phyloP scores from a whole-genome alignment of 92 coral and sea anemone species.

The Zoanthus sociatus region DNA sequence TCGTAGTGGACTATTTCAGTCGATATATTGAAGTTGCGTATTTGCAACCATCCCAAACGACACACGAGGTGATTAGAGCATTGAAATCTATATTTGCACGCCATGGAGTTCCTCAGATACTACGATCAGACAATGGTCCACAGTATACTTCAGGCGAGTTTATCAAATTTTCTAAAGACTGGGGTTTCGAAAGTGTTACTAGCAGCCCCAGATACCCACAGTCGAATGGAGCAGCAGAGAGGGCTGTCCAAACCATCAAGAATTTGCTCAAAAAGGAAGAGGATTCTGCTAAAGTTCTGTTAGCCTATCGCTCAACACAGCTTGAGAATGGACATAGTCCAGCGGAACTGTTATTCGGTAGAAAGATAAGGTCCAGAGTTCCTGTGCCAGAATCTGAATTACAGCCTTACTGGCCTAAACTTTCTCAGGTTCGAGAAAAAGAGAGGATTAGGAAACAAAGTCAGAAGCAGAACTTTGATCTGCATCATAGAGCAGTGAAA shows the following conservation, averaged over 20 bases:
- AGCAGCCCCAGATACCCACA: constrained; percentile 19
- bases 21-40: constrained; percentile 38
- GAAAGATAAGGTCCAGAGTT: constrained; percentile 31
- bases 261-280: constrained; percentile 35
- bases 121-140: constrained; percentile 45
- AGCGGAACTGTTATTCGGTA: not conserved
- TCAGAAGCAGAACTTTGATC: constrained; percentile 20
- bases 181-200: not conserved
- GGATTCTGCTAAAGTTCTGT: constrained; percentile 10
- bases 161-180: constrained; percentile 28
- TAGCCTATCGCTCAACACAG: not conserved
- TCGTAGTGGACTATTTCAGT: constrained; percentile 38
- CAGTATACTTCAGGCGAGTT: constrained; percentile 20
- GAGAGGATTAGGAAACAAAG: constrained; percentile 13
- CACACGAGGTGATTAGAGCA: constrained; percentile 29
- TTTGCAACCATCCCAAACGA: constrained; percentile 11
- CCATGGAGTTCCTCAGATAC: constrained; percentile 34
- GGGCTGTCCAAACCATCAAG: constrained; percentile 42
- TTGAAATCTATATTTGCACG: constrained; percentile 23
- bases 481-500: constrained; percentile 11
- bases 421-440: constrained; percentile 7
- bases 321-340: constrained; percentile 30
- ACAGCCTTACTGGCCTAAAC: constrained; percentile 11
- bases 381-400: constrained; percentile 30
- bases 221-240: constrained; percentile 22